Percentiles rank a stretch among this genome's conserved stretches.
Conservation (phyloP, 30 jellyfish, hydroid and myxozoan species). For the Calvadosia cruxmelitensis region DNA sequence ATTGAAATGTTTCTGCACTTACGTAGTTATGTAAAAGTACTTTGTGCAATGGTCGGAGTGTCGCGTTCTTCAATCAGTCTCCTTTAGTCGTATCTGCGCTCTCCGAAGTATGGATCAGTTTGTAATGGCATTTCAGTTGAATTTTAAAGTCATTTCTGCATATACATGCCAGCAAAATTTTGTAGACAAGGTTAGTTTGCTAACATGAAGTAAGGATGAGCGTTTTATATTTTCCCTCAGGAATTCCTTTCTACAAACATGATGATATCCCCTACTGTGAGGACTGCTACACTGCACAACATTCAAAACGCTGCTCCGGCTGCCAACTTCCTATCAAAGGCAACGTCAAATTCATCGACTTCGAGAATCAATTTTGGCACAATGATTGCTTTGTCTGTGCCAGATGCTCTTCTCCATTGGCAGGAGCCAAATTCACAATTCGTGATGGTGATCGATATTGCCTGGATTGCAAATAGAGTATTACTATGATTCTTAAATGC, state of each 20-base stretch:
- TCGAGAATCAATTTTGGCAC: constrained; percentile 64
- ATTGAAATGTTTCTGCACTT: no score
- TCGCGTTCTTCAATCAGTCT: no score
- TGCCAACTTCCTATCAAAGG: constrained; percentile 80
- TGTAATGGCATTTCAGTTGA: not conserved
- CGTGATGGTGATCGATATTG: constrained; percentile 70
- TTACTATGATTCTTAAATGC: no score
- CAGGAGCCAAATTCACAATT: constrained; percentile 69
- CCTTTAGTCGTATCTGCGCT: no score
- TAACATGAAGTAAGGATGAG: not conserved
- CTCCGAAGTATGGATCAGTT: no score
- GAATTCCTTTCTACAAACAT: constrained; percentile 66
- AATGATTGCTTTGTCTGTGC: constrained; percentile 77
- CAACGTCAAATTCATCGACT: constrained; percentile 68
- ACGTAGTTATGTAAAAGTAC: no score
- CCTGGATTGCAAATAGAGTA: constrained; percentile 44
- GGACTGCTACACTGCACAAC: constrained; percentile 54
- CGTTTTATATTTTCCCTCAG: constrained; percentile 11
- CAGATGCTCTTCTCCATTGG: constrained; percentile 53
- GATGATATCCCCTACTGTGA: constrained; percentile 75
- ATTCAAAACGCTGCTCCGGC: constrained; percentile 77
- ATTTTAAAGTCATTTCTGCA: not conserved
- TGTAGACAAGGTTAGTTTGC: not conserved
- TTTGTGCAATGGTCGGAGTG: no score
- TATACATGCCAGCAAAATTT: not conserved